phyloP scores from a whole-genome alignment of 1,140 invertebrate species.

The Antheraea pernyi region DNA sequence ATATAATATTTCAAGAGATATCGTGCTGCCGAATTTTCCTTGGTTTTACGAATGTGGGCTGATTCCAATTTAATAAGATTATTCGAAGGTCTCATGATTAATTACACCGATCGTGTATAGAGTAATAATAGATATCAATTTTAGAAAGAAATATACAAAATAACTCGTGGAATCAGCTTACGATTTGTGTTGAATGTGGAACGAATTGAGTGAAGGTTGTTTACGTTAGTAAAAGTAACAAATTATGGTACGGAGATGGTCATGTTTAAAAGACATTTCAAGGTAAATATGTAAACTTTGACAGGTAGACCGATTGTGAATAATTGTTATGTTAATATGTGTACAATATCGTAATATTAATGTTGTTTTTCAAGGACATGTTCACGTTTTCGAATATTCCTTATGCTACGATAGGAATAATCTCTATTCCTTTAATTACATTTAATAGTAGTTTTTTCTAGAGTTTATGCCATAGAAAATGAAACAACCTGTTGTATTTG shows the following conservation, averaged over 20 bases:
- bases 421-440: neutral
- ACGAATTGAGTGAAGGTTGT: conserved; percentile 26
- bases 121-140: conserved; percentile 21
- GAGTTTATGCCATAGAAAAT: too few species aligned
- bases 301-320: neutral
- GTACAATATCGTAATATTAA: neutral
- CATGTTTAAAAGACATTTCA: conserved; percentile 5
- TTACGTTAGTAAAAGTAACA: conserved; percentile 23
- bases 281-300: conserved; percentile 6
- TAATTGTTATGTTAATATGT: neutral
- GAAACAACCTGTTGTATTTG: too few species aligned
- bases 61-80: conserved; percentile 37
- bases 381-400: neutral
- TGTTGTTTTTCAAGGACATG: neutral
- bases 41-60: conserved; percentile 39
- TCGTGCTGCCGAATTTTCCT: conserved; percentile 40
- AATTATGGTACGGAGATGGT: conserved; percentile 13
- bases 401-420: neutral
- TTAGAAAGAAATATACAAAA: neutral
- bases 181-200: conserved; percentile 20
- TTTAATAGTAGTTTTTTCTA: too few species aligned
- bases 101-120: conserved; percentile 22
- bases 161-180: conserved; percentile 2
- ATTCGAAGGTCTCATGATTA: conserved; percentile 43
- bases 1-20: conserved; percentile 16